Evolutionary conservation across 2,113 vertebrate species (phyloP).

Genomic region (Nothocercus nigrocapillus): DNA sequence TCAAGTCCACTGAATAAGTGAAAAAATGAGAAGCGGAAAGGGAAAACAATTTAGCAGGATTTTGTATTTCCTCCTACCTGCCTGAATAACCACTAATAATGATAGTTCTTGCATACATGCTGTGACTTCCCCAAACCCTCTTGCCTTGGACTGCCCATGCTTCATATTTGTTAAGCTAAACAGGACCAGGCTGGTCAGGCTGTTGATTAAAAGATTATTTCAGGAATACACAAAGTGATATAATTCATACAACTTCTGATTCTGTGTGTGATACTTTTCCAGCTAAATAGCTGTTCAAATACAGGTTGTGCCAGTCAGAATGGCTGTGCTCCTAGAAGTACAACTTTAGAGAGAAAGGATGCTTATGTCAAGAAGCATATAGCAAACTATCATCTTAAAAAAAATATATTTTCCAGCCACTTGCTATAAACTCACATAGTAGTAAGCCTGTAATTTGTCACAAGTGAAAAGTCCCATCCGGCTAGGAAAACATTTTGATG

Average conservation of each 20-base stretch:
- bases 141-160: neutral
- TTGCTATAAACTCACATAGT: neutral
- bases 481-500: neutral
- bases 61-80: neutral
- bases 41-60: neutral
- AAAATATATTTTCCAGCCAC: neutral
- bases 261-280: fast-evolving
- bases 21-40: neutral
- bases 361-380: neutral
- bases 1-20: slow-evolving; percentile 89
- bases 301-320: no score
- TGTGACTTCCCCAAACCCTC: neutral
- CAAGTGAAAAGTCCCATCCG: neutral
- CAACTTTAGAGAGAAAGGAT: neutral
- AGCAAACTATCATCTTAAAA: neutral
- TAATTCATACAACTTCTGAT: neutral
- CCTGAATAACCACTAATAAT: neutral
- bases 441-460: neutral
- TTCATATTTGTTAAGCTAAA: neutral
- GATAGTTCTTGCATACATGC: fast-evolving
- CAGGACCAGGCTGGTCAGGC: neutral
- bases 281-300: neutral
- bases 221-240: neutral
- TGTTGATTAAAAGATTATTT: neutral
- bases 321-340: neutral